Percentiles rank a stretch among this genome's conserved stretches.
phyloP scores from a whole-genome alignment of 1,140 invertebrate genomes.

The Anadara kagoshimensis region DNA sequence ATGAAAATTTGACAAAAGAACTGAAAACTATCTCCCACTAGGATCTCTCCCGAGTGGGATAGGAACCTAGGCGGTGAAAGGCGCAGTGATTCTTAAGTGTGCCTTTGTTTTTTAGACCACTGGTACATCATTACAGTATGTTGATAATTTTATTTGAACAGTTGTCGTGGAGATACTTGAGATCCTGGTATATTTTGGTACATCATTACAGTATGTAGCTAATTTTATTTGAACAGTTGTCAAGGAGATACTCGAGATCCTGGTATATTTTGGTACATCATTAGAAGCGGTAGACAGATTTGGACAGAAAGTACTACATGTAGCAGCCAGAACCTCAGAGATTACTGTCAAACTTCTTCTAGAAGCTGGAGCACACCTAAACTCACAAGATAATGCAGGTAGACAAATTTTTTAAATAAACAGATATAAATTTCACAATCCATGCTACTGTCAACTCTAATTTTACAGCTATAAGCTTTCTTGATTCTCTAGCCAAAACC shows the following conservation, averaged over 20 bases:
- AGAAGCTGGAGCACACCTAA: conserved; percentile 49
- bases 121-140: too few relatives aligned
- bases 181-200: conserved; percentile 53
- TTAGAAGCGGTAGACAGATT: conserved; percentile 52
- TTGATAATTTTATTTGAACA: too few relatives aligned
- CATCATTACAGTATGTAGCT: too few relatives aligned
- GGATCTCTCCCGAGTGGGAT: too few relatives aligned
- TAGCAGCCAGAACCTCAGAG: conserved; percentile 39
- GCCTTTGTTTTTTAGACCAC: too few relatives aligned
- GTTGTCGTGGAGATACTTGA: conserved; percentile 37
- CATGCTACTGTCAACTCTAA: neutral
- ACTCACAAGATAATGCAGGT: conserved; percentile 60
- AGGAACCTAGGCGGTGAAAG: too few relatives aligned
- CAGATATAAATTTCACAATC: neutral
- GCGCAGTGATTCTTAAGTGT: too few relatives aligned
- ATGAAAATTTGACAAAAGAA: too few relatives aligned
- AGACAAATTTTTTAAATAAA: neutral
- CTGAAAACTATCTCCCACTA: too few relatives aligned
- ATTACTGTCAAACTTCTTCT: conserved; percentile 40
- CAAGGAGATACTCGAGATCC: conserved; percentile 41
- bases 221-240: too few relatives aligned
- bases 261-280: conserved; percentile 54
- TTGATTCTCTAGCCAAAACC: too few relatives aligned
- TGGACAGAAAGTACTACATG: conserved; percentile 53
- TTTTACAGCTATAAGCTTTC: too few relatives aligned